phyloP scores from a whole-genome alignment of 2,888 invertebrate genomes.

The Beris morrisii region DNA sequence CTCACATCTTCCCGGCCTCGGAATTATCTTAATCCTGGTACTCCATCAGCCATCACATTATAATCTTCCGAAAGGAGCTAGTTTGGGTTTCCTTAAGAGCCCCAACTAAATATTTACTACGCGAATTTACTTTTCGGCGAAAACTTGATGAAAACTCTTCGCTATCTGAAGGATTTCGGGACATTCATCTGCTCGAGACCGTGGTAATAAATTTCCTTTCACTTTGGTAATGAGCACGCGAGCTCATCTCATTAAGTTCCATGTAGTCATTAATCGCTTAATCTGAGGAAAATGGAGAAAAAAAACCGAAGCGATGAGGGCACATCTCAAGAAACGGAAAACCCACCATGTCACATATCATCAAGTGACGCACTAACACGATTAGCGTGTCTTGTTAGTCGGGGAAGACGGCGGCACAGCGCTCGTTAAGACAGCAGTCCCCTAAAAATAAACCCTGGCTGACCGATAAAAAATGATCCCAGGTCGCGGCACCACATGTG shows the following conservation, averaged over 20 bases:
- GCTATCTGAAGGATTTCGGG: neutral
- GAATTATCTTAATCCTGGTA: neutral
- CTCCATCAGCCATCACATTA: too few species aligned
- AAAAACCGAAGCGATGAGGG: neutral
- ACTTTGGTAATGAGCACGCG: constrained; percentile 16
- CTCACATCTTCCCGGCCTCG: neutral
- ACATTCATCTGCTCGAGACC: neutral
- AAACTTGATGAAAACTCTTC: neutral
- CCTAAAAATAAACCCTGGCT: too few species aligned
- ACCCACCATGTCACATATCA: constrained; percentile 22
- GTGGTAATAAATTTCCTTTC: constrained; percentile 11
- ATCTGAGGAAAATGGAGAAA: neutral
- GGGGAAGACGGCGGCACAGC: neutral
- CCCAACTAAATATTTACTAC: constrained; percentile 11
- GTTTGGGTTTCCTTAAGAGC: constrained; percentile 13
- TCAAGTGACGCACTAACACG: constrained; percentile 5
- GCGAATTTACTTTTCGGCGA: neutral
- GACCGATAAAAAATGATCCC: too few species aligned
- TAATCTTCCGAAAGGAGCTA: constrained; percentile 5
- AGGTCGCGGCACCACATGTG: too few species aligned
- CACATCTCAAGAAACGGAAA: neutral
- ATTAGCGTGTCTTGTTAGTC: constrained; percentile 22
- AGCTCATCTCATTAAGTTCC: constrained; percentile 24
- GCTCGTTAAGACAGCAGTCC: too few species aligned
- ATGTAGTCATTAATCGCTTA: constrained; percentile 28